Percentiles rank a stretch among this genome's conserved stretches.
Conservation (phyloP, 2,113 vertebrate genomes). For the Mellivora capensis region DNA sequence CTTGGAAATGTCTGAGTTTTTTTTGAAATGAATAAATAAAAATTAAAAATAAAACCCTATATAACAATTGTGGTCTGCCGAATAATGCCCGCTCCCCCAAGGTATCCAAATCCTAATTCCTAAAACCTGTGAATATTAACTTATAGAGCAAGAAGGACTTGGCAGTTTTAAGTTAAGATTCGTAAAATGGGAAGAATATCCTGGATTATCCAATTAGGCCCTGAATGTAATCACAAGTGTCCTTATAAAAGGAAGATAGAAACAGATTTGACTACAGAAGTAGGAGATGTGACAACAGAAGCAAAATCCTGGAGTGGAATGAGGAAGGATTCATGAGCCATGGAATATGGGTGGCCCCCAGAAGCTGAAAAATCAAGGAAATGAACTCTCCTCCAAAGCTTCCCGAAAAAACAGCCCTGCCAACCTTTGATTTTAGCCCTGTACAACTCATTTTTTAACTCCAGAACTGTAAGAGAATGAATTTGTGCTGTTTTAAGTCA, state of each 20-base stretch:
- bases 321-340: background rate
- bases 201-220: background rate
- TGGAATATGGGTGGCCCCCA: background rate
- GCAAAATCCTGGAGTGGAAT: background rate
- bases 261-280: background rate
- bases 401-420: background rate
- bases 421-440: background rate
- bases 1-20: background rate
- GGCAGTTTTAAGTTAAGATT: background rate
- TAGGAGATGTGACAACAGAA: background rate
- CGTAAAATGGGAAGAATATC: background rate
- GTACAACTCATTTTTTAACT: background rate
- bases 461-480: background rate
- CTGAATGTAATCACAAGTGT: background rate
- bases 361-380: background rate
- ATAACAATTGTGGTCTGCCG: background rate
- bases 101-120: background rate
- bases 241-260: background rate
- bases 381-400: background rate
- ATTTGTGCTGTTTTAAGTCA: background rate
- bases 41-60: background rate
- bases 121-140: background rate
- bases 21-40: background rate
- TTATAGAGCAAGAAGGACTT: background rate
- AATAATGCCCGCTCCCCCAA: background rate